These are phyloP conservation scores for pig (Sus scrofa) DNA, from an alignment of 2,113 vertebrate genomes.

Conservation along the genomic window DNA sequence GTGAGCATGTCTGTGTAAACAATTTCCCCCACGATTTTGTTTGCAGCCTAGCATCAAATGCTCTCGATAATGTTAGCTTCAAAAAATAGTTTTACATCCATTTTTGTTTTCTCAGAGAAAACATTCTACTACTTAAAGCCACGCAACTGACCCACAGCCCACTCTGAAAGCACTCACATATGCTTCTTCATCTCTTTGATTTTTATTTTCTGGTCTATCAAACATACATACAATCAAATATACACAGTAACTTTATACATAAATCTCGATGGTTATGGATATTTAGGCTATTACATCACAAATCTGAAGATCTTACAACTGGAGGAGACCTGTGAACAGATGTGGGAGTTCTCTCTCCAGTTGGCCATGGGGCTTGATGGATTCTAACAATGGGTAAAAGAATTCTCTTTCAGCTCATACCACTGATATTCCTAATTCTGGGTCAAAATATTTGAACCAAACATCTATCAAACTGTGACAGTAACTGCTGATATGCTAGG, in stretches of 20 bases:
- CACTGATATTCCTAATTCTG: neutral
- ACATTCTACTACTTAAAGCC: neutral
- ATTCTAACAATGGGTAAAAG: neutral
- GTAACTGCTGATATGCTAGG: neutral
- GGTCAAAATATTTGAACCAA: neutral
- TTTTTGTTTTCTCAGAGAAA: slow-evolving; percentile 7
- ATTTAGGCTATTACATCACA: neutral
- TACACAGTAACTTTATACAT: neutral
- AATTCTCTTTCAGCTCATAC: neutral
- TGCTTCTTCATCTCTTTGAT: neutral
- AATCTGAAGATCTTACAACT: neutral
- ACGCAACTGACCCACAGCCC: neutral
- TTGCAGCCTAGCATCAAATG: neutral
- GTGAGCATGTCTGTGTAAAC: neutral
- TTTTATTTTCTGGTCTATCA: slow-evolving; percentile 15
- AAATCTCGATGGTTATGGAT: neutral
- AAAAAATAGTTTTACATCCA: neutral
- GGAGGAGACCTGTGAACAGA: neutral
- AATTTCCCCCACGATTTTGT: neutral
- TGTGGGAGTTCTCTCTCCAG: neutral
- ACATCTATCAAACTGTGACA: neutral
- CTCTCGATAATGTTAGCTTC: neutral
- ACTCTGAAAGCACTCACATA: neutral
- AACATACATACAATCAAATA: neutral
- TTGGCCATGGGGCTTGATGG: neutral